A percentile compares a stretch with the other conserved stretches of the same genome.
Conservation (phyloP, 2,888 invertebrate species). For the Drosophila mulleri region DNA sequence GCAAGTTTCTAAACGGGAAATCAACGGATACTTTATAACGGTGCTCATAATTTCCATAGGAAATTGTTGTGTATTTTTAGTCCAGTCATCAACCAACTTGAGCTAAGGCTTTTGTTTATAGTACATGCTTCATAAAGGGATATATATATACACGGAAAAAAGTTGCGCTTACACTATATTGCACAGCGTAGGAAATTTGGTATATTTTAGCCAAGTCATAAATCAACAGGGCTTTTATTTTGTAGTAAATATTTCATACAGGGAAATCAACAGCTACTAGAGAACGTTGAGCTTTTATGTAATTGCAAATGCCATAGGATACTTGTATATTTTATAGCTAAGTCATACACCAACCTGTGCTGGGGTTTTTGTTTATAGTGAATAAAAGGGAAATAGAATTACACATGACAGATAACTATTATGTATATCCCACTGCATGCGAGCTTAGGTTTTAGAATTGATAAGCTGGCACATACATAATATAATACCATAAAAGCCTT, state of each 20-base stretch:
- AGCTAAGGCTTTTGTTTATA: background rate
- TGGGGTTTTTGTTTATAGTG: background rate
- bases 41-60: no score
- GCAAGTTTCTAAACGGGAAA: background rate
- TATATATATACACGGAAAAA: no score
- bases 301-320: background rate
- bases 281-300: background rate
- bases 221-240: background rate
- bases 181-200: background rate
- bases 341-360: background rate
- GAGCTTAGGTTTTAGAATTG: no score
- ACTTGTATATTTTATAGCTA: background rate
- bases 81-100: background rate
- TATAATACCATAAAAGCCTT: no score
- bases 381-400: background rate
- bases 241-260: background rate
- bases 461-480: no score
- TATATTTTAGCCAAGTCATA: background rate
- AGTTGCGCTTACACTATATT: background rate
- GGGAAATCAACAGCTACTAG: background rate
- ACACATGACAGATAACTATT: background rate
- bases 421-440: background rate
- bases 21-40: background rate
- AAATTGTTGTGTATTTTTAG: no score
- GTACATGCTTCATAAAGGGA: background rate